Evolutionary conservation across 1,140 invertebrate species (phyloP).

Genomic region (Frieseomelitta varia): DNA sequence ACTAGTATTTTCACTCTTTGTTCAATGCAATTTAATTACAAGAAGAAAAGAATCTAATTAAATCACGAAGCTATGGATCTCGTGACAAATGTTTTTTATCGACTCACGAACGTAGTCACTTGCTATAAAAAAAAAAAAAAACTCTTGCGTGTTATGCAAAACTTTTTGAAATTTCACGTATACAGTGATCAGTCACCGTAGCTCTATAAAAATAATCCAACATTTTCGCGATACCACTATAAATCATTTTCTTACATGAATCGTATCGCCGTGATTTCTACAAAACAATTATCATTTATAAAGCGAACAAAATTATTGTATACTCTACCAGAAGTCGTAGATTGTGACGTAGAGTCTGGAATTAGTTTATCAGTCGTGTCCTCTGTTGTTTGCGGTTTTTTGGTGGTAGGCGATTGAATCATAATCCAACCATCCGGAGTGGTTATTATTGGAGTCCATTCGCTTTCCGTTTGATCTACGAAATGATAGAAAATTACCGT

Average conservation of each 20-base stretch:
- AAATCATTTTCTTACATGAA: too few species aligned
- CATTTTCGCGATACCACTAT: too few species aligned
- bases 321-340: constrained; percentile 68
- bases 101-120: too few species aligned
- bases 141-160: too few species aligned
- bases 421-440: constrained; percentile 87
- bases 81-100: too few species aligned
- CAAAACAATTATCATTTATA: neutral
- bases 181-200: too few species aligned
- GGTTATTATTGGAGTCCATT: constrained; percentile 83
- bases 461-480: constrained; percentile 76
- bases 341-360: constrained; percentile 74
- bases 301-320: neutral
- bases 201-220: too few species aligned
- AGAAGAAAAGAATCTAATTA: too few species aligned
- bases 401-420: constrained; percentile 78
- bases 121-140: too few species aligned
- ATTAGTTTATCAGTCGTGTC: constrained; percentile 60
- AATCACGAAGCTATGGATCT: too few species aligned
- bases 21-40: neutral
- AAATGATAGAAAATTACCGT: constrained; percentile 27
- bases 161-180: too few species aligned
- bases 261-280: too few species aligned
- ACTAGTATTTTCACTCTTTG: neutral
- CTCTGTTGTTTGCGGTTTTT: constrained; percentile 60